Base-by-base conservation (phyloP, 1,140 invertebrate genomes). In the Lepidostoma basale region DNA sequence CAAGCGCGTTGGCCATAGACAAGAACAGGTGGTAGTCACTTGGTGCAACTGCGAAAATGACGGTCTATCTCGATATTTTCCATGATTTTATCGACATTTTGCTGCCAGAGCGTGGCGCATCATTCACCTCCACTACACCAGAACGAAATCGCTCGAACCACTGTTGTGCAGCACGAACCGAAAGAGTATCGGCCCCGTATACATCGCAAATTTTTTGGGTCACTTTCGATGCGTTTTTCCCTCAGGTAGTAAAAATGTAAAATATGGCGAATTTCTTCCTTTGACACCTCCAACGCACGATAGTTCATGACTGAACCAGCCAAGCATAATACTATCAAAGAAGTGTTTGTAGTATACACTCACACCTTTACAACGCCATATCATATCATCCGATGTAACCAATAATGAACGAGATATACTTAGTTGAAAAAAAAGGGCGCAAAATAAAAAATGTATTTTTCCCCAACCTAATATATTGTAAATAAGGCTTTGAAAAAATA, bases 401-500 rank as follows among this genome's bases (percentile, higher is more conserved):
- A 10, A 42, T 49, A 23, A 18, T 52, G 16, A 49, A 23, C 44
- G 44, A 20, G 16, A 45, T 18, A 59, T 63, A 47, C 49, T 39
- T 49, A 60, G 33, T 54, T 63, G 26, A 40, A 69, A 20, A 54
- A 54, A 54, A n/a, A 39, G 47, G 22, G n/a, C 22, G 3, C 2
- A 14, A 22, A 49, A n/a, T 6, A 3, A 60, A 6, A 39, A 67
- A 25, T 63, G 58, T 76, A 76, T 45, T n/a, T n/a, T n/a, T n/a
- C n/a, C n/a, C n/a, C n/a, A n/a, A n/a, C n/a, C 33, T 36, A 36
- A 36, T 6, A 36, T 36, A 36, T 36, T n/a, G n/a, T n/a, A n/a
- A n/a, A n/a, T n/a, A 22, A 23, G 74, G 74, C 4, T n/a, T n/a
- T n/a, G n/a, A n/a, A n/a, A 5, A 67, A n/a, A 14, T 67, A 82